These are phyloP conservation scores for Serripes groenlandicus DNA, from an alignment of 2,888 invertebrate species.

Conservation along the genomic window DNA sequence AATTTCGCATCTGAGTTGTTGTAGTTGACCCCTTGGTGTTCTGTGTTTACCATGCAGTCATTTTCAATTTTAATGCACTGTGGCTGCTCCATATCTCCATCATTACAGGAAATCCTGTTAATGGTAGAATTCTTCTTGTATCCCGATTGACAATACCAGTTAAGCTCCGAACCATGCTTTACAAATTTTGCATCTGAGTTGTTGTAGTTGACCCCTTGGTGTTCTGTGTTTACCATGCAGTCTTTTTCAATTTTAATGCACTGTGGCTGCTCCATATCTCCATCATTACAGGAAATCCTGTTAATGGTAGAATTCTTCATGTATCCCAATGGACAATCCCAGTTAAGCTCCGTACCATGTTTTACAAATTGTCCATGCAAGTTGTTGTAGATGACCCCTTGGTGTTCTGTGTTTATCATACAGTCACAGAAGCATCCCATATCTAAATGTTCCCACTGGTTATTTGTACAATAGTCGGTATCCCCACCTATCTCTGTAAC, in stretches of 20 bases:
- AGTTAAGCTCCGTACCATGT: slow-evolving; percentile 8
- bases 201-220: background rate
- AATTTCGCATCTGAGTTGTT: too few relatives aligned
- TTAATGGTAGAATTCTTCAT: slow-evolving; percentile 9
- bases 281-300: slow-evolving; percentile 9
- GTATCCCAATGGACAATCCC: slow-evolving; percentile 8
- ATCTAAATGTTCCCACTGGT: slow-evolving; percentile 24
- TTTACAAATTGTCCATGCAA: background rate
- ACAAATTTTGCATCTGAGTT: slow-evolving; percentile 9
- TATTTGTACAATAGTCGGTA: slow-evolving; percentile 9
- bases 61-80: too few relatives aligned
- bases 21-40: too few relatives aligned
- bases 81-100: background rate
- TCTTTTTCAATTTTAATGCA: background rate
- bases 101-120: background rate
- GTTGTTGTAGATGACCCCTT: background rate
- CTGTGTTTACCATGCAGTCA: too few relatives aligned
- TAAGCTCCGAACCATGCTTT: slow-evolving; percentile 2
- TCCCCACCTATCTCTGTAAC: slow-evolving; percentile 18
- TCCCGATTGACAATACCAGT: slow-evolving; percentile 8
- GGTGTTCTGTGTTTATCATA: background rate
- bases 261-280: slow-evolving; percentile 14
- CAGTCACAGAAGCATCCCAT: slow-evolving; percentile 52
- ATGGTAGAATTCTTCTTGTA: slow-evolving; percentile 14
- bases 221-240: slow-evolving; percentile 16